Percentiles rank a stretch among this genome's conserved stretches.
Conservation (phyloP, 2,113 vertebrate genomes). For the Phrynosoma blainvillii region DNA sequence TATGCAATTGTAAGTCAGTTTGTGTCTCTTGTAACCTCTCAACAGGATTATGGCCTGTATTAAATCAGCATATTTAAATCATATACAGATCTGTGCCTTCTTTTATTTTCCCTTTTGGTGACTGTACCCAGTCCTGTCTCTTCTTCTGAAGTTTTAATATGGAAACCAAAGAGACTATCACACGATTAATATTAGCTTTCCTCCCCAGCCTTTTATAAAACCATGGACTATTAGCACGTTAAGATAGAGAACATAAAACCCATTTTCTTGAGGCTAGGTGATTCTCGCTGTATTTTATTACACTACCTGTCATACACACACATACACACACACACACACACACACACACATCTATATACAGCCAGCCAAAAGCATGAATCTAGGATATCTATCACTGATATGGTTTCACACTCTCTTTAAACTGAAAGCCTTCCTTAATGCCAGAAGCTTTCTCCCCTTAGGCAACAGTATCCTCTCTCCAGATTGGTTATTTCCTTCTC, state of each 20-base stretch:
- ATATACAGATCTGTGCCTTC: too few species aligned
- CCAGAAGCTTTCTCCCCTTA: not conserved
- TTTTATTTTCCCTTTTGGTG: too few species aligned
- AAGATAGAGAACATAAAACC: slow-evolving; percentile 17
- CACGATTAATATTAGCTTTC: not conserved
- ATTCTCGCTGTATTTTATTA: slow-evolving; percentile 22
- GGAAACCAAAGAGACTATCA: not conserved
- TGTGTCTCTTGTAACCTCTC: too few species aligned
- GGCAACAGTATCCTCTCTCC: not conserved
- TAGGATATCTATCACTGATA: slow-evolving; percentile 14
- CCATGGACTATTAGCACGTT: slow-evolving; percentile 16
- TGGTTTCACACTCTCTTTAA: not conserved
- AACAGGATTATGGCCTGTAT: too few species aligned
- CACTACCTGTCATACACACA: slow-evolving; percentile 3
- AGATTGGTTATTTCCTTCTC: slow-evolving; percentile 10
- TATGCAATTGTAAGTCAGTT: too few species aligned
- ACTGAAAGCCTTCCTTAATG: not conserved
- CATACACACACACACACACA: not conserved
- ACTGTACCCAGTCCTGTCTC: too few species aligned
- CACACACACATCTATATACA: not conserved
- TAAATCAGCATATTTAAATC: too few species aligned
- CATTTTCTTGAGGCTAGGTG: slow-evolving; percentile 3
- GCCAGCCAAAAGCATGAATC: slow-evolving; percentile 12
- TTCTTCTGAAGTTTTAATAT: not conserved
- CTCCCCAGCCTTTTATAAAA: not conserved